phyloP scores from a whole-genome alignment of 2,113 vertebrate genomes.

The Rhinichthys klamathensis region DNA sequence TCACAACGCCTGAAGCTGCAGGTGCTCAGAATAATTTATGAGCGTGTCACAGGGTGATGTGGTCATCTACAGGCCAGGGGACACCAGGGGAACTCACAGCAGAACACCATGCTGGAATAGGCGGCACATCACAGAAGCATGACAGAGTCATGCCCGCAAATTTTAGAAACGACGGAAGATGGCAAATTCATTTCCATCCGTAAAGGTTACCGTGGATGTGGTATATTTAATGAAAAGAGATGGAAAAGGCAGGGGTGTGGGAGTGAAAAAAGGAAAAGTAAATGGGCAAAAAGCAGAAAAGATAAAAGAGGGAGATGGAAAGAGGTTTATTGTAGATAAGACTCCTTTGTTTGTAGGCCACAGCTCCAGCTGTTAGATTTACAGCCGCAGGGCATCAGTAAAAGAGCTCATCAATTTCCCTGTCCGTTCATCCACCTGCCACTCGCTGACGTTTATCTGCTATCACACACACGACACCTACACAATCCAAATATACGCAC shows the following conservation, averaged over 20 bases:
- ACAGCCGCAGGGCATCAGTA: conserved; percentile 14
- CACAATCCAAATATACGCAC: not conserved
- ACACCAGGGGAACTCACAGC: conserved; percentile 25
- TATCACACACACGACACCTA: not conserved
- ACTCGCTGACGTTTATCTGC: not conserved
- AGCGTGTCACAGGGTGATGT: conserved; percentile 54
- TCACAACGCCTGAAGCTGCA: conserved; percentile 41
- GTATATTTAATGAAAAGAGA: conserved; percentile 29
- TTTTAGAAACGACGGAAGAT: not conserved
- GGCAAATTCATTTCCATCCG: conserved; percentile 13
- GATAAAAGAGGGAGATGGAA: not conserved
- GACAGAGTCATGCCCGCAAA: not conserved
- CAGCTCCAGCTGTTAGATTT: conserved; percentile 39
- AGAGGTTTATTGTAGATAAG: conserved; percentile 14
- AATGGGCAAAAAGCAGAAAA: not conserved
- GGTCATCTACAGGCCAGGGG: conserved; percentile 47
- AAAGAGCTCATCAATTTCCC: conserved; percentile 20
- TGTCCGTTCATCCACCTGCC: conserved; percentile 27
- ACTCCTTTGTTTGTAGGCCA: conserved; percentile 31
- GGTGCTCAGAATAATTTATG: conserved; percentile 58
- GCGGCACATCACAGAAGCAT: conserved; percentile 15
- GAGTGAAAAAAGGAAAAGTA: not conserved
- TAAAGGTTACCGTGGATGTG: conserved; percentile 16
- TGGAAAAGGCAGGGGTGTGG: conserved; percentile 32
- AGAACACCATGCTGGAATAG: conserved; percentile 19